Conservation (phyloP, 2,113 vertebrate genomes). For the Anarhynchus alexandrinus region DNA sequence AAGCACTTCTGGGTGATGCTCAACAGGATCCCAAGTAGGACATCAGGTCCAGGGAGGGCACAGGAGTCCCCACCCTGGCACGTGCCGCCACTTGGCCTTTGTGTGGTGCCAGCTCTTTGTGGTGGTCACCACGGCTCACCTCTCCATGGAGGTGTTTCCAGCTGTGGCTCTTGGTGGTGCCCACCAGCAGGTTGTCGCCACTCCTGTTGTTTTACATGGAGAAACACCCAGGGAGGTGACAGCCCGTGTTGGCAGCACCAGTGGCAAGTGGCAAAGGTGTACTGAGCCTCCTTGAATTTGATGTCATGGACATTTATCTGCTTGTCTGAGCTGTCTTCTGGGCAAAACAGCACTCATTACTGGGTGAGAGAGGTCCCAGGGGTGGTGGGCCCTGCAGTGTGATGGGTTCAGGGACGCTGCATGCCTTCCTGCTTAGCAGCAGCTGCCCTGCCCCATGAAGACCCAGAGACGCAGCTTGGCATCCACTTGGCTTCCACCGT, state of each 20-base stretch:
- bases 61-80: fast-evolving
- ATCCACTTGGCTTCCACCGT: not conserved
- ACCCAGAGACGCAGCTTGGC: not conserved
- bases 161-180: not conserved
- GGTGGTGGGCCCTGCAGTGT: not conserved
- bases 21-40: conserved; percentile 65
- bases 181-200: not conserved
- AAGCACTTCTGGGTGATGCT: conserved; percentile 75
- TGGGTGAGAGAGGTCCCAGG: not conserved
- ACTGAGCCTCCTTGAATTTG: not conserved
- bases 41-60: not conserved
- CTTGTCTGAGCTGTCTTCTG: not conserved
- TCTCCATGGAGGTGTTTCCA: not conserved
- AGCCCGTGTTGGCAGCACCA: not conserved
- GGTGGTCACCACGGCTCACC: not conserved
- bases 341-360: not conserved
- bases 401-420: fast-evolving
- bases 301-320: not conserved
- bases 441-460: not conserved
- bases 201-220: not conserved
- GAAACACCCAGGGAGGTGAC: not conserved
- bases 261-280: not conserved
- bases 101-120: not conserved
- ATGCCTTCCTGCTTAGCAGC: not conserved
- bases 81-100: fast-evolving